A percentile compares a stretch with the other conserved stretches of the same genome.
Evolutionary conservation across 2,888 invertebrate genomes (phyloP).

Genomic region (Acrocera orbiculus): DNA sequence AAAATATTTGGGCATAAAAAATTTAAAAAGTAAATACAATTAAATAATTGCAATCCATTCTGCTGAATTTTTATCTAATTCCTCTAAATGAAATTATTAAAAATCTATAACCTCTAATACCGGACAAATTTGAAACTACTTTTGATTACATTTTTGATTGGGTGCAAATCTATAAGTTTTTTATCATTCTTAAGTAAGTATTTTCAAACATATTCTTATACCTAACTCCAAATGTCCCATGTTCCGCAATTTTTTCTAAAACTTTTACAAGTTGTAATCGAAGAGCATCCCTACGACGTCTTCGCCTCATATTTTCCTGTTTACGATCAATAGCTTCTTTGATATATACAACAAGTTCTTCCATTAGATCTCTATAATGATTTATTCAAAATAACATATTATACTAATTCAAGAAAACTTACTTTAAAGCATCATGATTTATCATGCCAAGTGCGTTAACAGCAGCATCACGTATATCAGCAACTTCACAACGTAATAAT

Average conservation of each 20-base stretch:
- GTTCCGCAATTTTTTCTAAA: constrained; percentile 79
- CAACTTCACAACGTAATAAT: constrained; percentile 77
- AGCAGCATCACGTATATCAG: constrained; percentile 86
- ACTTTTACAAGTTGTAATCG: constrained; percentile 82
- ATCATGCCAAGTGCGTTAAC: constrained; percentile 88
- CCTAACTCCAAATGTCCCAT: constrained; percentile 72
- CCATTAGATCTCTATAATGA: constrained; percentile 70
- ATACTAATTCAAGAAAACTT: constrained; percentile 23
- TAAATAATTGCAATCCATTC: too few species aligned
- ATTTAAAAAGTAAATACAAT: too few species aligned
- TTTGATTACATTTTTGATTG: too few species aligned
- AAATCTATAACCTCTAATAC: too few species aligned
- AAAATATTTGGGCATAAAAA: too few species aligned
- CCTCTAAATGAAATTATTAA: too few species aligned
- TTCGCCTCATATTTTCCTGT: constrained; percentile 87
- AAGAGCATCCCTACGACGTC: constrained; percentile 79
- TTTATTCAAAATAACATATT: constrained; percentile 2
- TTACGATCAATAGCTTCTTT: constrained; percentile 94
- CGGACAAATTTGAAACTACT: too few species aligned
- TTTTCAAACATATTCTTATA: constrained; percentile 17
- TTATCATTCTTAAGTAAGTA: too few species aligned
- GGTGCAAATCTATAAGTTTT: too few species aligned
- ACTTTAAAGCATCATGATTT: constrained; percentile 90
- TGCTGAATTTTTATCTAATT: too few species aligned
- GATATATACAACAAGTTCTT: constrained; percentile 78